These are phyloP conservation scores for Penaeus vannamei DNA, from an alignment of 1,140 invertebrate genomes.

Conservation along the genomic window DNA sequence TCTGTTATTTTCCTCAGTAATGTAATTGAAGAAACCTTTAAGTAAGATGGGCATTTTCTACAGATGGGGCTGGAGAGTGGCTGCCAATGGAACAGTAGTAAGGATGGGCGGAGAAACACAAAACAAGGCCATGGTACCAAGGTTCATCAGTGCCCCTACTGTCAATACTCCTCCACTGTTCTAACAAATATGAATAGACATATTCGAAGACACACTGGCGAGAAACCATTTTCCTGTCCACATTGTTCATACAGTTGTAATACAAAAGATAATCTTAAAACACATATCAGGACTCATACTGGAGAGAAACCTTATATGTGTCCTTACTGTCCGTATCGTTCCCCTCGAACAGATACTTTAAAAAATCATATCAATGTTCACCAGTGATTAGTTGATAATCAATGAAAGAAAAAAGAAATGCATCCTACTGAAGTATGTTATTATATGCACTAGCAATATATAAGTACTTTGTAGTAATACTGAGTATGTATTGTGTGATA, in stretches of 20 bases:
- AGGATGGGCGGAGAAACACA: neutral
- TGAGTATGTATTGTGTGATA: too few relatives aligned
- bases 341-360: slow-evolving; percentile 46
- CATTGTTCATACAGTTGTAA: slow-evolving; percentile 54
- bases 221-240: slow-evolving; percentile 48
- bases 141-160: slow-evolving; percentile 49
- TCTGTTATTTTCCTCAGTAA: neutral
- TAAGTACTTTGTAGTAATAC: too few relatives aligned
- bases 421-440: too few relatives aligned
- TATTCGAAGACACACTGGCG: slow-evolving; percentile 34
- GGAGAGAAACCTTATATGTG: slow-evolving; percentile 54
- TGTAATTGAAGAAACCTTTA: neutral
- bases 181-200: slow-evolving; percentile 46
- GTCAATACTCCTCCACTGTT: slow-evolving; percentile 26
- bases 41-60: slow-evolving; percentile 3
- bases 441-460: too few relatives aligned
- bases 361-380: slow-evolving; percentile 48
- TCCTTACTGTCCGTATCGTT: slow-evolving; percentile 48
- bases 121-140: neutral
- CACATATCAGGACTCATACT: slow-evolving; percentile 53
- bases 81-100: neutral
- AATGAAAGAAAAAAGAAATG: too few relatives aligned
- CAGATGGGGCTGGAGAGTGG: neutral
- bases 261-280: slow-evolving; percentile 48
- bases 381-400: neutral